A percentile compares a stretch with the other conserved stretches of the same genome.
Conservation (phyloP, 2,113 vertebrate genomes). For the Oryzias celebensis region DNA sequence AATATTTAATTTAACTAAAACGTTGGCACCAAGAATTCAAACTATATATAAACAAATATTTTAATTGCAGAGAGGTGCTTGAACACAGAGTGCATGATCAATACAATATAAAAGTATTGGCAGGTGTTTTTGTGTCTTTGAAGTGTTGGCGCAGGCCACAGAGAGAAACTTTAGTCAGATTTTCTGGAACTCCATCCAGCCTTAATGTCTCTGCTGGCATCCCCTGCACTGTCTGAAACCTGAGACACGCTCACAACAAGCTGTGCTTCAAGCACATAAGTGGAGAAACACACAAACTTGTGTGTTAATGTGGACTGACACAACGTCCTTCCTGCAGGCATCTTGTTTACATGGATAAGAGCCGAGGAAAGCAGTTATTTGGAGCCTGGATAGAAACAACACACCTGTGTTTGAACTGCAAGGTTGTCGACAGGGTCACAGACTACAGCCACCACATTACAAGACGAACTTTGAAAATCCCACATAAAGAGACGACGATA, state of each 20-base stretch:
- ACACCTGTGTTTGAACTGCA: slow-evolving; percentile 27
- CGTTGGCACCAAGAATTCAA: background rate
- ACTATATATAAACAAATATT: background rate
- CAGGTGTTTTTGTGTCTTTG: slow-evolving; percentile 38
- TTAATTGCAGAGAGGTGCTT: background rate
- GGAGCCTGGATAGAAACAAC: slow-evolving; percentile 22
- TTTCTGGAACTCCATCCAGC: slow-evolving; percentile 44
- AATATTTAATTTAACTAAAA: background rate
- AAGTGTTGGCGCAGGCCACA: slow-evolving; percentile 38
- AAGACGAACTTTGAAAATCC: slow-evolving; percentile 4
- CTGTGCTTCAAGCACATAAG: slow-evolving; percentile 20
- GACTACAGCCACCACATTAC: background rate
- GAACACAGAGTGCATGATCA: background rate
- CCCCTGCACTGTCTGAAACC: slow-evolving; percentile 51
- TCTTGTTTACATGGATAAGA: slow-evolving; percentile 55
- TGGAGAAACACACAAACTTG: slow-evolving; percentile 8
- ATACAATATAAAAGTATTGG: background rate
- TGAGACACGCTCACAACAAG: slow-evolving; percentile 37
- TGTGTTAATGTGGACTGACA: slow-evolving; percentile 26
- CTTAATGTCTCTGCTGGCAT: slow-evolving; percentile 56
- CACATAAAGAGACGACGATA: background rate
- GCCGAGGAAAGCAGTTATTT: slow-evolving; percentile 33
- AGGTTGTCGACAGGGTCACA: slow-evolving; percentile 16
- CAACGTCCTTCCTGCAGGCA: slow-evolving; percentile 39
- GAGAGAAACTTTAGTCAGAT: slow-evolving; percentile 48